A percentile compares a stretch with the other conserved stretches of the same genome.
phyloP scores from a whole-genome alignment of 2,113 vertebrate genomes.

The Chaetops frenatus region DNA sequence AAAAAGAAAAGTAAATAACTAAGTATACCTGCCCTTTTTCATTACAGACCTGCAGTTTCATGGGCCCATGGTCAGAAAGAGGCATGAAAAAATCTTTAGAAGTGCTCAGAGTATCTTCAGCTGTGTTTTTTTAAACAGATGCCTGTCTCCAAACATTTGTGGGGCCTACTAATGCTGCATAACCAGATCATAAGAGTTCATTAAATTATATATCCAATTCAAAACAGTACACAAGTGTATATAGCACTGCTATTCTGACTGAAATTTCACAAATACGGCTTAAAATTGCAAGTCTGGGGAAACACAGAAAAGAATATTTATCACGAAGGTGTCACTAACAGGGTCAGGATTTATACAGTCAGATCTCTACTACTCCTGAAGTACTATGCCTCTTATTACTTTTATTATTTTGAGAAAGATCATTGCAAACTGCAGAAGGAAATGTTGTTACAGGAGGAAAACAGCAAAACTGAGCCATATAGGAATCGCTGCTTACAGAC shows the following conservation, averaged over 20 bases:
- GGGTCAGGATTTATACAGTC: background rate
- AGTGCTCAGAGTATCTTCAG: background rate
- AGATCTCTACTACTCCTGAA: background rate
- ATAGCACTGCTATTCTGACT: background rate
- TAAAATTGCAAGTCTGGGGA: background rate
- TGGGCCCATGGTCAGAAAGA: background rate
- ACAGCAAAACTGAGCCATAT: background rate
- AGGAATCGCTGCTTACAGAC: background rate
- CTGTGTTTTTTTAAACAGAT: background rate
- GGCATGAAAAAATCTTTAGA: conserved; percentile 5
- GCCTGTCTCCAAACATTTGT: background rate
- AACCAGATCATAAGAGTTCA: background rate
- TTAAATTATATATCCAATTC: background rate
- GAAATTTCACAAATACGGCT: background rate
- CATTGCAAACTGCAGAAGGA: background rate
- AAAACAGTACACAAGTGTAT: background rate
- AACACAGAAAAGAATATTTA: background rate
- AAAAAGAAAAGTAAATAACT: conserved; percentile 4
- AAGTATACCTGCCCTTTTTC: background rate
- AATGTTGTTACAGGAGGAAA: background rate
- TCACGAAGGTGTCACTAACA: background rate
- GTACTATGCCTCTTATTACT: background rate
- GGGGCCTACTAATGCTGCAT: background rate
- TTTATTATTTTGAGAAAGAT: background rate
- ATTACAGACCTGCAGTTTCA: background rate